Conservation (phyloP, 2,113 vertebrate genomes). For the Coracopsis vasa region DNA sequence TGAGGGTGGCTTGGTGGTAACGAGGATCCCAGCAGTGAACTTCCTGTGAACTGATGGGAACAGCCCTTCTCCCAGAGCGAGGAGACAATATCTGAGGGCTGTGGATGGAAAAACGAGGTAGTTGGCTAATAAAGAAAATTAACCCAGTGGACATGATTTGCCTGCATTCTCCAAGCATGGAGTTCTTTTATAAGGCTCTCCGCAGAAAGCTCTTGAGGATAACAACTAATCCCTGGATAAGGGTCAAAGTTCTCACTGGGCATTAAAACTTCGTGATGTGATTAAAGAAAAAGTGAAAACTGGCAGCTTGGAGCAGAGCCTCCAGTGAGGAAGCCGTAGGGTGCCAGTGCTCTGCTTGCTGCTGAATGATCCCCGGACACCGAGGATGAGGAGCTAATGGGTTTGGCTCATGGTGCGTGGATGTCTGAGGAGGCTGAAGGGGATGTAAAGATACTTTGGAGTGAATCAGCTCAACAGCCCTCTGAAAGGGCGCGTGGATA, state of each 20-base stretch:
- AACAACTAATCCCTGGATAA: slow-evolving; percentile 50
- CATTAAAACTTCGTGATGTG: slow-evolving; percentile 46
- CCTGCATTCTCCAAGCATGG: neutral
- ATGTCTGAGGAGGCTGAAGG: neutral
- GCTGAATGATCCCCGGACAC: slow-evolving; percentile 1
- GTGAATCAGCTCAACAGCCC: neutral
- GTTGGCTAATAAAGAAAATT: slow-evolving; percentile 56
- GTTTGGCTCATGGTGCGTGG: neutral
- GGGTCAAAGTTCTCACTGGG: slow-evolving; percentile 52
- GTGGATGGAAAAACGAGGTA: neutral
- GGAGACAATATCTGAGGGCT: neutral
- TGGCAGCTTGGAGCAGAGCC: neutral
- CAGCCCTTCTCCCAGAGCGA: neutral
- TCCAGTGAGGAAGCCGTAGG: neutral
- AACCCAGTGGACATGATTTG: slow-evolving; percentile 32
- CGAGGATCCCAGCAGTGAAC: neutral
- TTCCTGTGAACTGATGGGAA: slow-evolving; percentile 30
- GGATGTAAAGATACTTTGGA: neutral
- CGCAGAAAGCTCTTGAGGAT: slow-evolving; percentile 27
- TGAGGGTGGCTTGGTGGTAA: neutral
- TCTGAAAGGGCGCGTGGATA: neutral
- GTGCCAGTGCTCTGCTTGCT: neutral
- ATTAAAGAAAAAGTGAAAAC: slow-evolving; percentile 57
- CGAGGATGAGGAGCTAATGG: neutral
- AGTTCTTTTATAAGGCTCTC: slow-evolving; percentile 30